Evolutionary conservation across 2,113 vertebrate species (phyloP).

Genomic region (Halichoeres trimaculatus): DNA sequence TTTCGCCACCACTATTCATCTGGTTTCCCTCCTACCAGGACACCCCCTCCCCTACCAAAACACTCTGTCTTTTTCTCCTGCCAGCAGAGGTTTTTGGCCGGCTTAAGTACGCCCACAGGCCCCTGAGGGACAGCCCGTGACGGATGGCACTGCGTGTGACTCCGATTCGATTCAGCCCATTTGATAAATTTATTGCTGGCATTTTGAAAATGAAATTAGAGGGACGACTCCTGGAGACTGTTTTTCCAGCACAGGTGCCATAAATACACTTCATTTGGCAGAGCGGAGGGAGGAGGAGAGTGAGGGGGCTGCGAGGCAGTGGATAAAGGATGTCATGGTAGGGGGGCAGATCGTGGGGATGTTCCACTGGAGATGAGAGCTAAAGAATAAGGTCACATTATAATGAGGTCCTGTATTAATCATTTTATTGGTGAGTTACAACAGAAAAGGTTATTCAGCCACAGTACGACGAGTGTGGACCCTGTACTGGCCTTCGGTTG

Average conservation of each 20-base stretch:
- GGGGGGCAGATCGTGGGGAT: constrained; percentile 29
- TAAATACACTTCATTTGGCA: constrained; percentile 81
- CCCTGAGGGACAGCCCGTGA: constrained; percentile 77
- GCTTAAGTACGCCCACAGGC: constrained; percentile 76
- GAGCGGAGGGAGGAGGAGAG: constrained; percentile 55
- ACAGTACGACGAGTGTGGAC: constrained; percentile 13
- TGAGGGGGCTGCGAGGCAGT: constrained; percentile 51
- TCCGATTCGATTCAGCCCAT: constrained; percentile 78
- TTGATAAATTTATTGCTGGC: constrained; percentile 82
- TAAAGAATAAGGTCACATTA: constrained; percentile 69
- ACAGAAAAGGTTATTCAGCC: constrained; percentile 54
- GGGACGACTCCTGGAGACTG: constrained; percentile 77
- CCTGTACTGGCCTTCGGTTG: constrained; percentile 9
- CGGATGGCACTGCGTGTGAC: constrained; percentile 78
- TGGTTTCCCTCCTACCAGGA: constrained; percentile 45
- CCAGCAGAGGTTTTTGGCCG: constrained; percentile 70
- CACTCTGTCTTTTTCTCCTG: constrained; percentile 51
- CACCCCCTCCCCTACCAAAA: constrained; percentile 6
- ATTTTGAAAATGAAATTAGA: constrained; percentile 84
- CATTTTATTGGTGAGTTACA: constrained; percentile 53
- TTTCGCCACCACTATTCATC: constrained; percentile 50
- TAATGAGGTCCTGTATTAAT: constrained; percentile 59
- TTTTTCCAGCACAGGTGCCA: constrained; percentile 80
- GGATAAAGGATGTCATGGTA: constrained; percentile 57
- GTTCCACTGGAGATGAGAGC: constrained; percentile 43